Conservation (phyloP, 2,113 vertebrate species). For the Pleuronectes platessa region DNA sequence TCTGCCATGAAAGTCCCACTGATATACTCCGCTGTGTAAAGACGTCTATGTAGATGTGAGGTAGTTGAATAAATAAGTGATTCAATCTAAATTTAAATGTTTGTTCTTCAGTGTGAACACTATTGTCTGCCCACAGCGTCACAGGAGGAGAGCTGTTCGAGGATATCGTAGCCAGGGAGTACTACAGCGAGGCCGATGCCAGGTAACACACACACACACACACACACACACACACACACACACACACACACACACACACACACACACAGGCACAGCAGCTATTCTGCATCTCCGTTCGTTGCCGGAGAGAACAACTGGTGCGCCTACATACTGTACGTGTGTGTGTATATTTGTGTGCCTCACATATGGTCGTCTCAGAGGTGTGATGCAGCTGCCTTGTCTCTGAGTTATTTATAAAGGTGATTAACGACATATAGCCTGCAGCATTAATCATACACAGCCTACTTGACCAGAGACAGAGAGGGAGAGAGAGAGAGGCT, state of each 20-base stretch:
- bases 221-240: neutral
- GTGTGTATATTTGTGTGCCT: conserved; percentile 50
- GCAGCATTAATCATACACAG: conserved; percentile 70
- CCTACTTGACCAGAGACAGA: conserved; percentile 33
- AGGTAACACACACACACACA: conserved; percentile 80
- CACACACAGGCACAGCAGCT: conserved; percentile 12
- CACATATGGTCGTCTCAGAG: conserved; percentile 63
- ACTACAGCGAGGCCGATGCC: conserved; percentile 96
- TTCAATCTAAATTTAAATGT: neutral
- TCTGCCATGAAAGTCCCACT: too few relatives aligned
- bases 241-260: conserved; percentile 14
- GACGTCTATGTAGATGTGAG: too few relatives aligned
- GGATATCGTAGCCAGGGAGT: conserved; percentile 95
- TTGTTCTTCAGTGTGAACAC: neutral
- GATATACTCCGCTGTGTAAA: too few relatives aligned
- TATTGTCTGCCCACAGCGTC: conserved; percentile 81
- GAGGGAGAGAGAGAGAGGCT: neutral
- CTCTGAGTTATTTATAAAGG: conserved; percentile 78
- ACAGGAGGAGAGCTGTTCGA: conserved; percentile 96
- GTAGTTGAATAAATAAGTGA: neutral
- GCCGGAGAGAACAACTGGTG: conserved; percentile 13
- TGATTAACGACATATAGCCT: conserved; percentile 74
- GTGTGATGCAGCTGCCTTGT: conserved; percentile 63
- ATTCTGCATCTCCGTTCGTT: conserved; percentile 46
- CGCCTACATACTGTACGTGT: neutral